A percentile compares a stretch with the other conserved stretches of the same genome.
These are phyloP conservation scores for Gymnoscelis rufifasciata DNA, from an alignment of 2,888 invertebrate genomes.

Conservation along the genomic window DNA sequence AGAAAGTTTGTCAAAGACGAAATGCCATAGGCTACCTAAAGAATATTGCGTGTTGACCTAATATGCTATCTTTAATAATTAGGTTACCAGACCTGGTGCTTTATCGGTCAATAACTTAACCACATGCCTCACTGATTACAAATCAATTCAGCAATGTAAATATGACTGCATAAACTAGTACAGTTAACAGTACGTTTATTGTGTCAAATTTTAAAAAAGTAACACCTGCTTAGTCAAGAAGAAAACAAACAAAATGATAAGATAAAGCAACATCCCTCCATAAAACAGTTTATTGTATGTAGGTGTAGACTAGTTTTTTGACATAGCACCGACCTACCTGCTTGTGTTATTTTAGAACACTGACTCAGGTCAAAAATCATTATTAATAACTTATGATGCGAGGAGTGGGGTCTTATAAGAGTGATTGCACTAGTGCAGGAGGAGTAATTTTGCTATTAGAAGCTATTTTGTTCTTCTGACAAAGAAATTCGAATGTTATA, in stretches of 20 bases:
- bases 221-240: conserved; percentile 13
- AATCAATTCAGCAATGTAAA: conserved; percentile 25
- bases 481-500: no score
- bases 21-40: not conserved
- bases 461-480: no score
- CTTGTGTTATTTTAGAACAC: no score
- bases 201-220: not conserved
- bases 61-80: conserved; percentile 11
- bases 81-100: conserved; percentile 17
- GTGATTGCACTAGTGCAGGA: no score
- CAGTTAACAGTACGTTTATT: not conserved
- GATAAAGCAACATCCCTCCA: conserved; percentile 12
- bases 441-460: no score
- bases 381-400: no score
- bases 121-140: conserved; percentile 23
- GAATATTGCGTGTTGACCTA: no score
- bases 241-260: conserved; percentile 24
- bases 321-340: no score
- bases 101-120: conserved; percentile 36
- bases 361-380: no score
- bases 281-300: conserved; percentile 1
- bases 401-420: no score
- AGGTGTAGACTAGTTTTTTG: no score
- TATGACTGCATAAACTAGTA: not conserved
- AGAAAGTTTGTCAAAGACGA: not conserved